Evolutionary conservation across 2,888 invertebrate genomes (phyloP).

Genomic region (Endotricha flammealis): DNA sequence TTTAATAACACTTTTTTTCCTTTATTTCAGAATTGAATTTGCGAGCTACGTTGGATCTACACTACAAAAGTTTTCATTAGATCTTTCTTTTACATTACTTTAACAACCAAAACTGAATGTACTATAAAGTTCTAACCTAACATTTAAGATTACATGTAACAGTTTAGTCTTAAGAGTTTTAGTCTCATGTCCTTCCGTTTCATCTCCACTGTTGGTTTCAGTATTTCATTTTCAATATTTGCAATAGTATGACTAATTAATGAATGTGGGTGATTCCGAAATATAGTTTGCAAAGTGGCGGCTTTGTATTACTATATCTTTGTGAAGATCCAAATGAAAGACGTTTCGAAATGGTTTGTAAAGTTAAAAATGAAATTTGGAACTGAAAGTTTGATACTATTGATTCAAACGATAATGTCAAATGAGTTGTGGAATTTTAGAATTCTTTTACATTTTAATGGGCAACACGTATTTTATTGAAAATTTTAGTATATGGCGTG

Average conservation of each 20-base stretch:
- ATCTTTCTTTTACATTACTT: background rate
- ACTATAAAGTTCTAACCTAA: too few species aligned
- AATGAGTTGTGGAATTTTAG: too few species aligned
- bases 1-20: too few species aligned
- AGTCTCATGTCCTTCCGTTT: too few species aligned
- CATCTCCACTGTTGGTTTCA: too few species aligned
- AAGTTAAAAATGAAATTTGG: slow-evolving; percentile 19
- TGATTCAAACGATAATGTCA: background rate
- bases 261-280: slow-evolving; percentile 23
- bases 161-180: too few species aligned
- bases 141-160: too few species aligned
- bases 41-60: background rate
- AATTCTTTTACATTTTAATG: background rate
- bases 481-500: background rate
- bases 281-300: slow-evolving; percentile 59
- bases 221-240: slow-evolving; percentile 22
- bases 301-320: slow-evolving; percentile 44
- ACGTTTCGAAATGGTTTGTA: slow-evolving; percentile 23
- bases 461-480: background rate
- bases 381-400: slow-evolving; percentile 17
- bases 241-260: slow-evolving; percentile 24
- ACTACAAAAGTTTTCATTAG: background rate
- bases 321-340: slow-evolving; percentile 26
- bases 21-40: background rate
- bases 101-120: background rate